Evolutionary conservation across 2,113 vertebrate genomes (phyloP).

Genomic region (Oncorhynchus masou): DNA sequence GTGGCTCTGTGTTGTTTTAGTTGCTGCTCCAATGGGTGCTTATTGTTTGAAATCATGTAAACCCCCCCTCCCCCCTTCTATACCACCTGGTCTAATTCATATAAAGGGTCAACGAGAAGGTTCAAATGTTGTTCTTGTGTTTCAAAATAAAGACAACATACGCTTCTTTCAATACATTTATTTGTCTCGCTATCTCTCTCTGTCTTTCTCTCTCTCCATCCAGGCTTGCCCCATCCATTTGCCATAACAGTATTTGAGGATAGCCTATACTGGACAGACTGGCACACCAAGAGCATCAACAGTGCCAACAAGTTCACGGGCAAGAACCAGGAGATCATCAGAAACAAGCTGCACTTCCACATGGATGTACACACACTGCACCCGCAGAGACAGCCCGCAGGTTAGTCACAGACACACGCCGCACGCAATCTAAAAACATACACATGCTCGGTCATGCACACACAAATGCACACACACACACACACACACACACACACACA

Average conservation of each 20-base stretch:
- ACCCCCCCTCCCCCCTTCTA: too few relatives aligned
- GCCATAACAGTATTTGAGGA: slow-evolving; percentile 99
- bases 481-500: too few relatives aligned
- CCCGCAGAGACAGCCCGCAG: slow-evolving; percentile 95
- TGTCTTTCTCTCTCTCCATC: neutral
- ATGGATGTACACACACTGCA: slow-evolving; percentile 99
- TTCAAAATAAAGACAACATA: too few relatives aligned
- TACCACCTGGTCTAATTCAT: too few relatives aligned
- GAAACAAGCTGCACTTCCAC: slow-evolving; percentile 97
- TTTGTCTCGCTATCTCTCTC: neutral
- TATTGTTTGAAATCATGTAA: too few relatives aligned
- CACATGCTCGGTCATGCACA: too few relatives aligned
- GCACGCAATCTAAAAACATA: too few relatives aligned
- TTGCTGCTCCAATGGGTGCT: too few relatives aligned
- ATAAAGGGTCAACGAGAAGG: too few relatives aligned
- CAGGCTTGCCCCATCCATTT: slow-evolving; percentile 95
- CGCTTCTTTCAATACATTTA: too few relatives aligned
- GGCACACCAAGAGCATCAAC: slow-evolving; percentile 99
- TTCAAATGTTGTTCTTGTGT: neutral
- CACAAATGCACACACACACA: neutral
- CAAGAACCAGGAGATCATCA: slow-evolving; percentile 97
- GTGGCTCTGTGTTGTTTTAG: too few relatives aligned
- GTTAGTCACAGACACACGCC: slow-evolving; percentile 62
- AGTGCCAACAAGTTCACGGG: slow-evolving; percentile 99
- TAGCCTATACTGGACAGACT: slow-evolving; percentile 98